Conservation (phyloP, 2,888 invertebrate species). For the Julus scanicus region DNA sequence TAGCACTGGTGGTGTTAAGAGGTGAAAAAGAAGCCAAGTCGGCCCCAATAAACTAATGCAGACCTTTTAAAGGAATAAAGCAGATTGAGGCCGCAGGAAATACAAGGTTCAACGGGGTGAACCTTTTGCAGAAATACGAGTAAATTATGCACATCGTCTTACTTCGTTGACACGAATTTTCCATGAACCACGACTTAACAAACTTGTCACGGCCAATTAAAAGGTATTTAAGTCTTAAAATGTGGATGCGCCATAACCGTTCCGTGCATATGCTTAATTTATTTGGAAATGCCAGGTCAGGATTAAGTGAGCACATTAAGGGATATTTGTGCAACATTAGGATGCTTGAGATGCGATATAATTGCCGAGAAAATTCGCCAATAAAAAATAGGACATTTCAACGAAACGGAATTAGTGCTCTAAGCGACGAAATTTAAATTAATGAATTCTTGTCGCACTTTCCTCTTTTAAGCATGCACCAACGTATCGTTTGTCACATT, state of each 20-base stretch:
- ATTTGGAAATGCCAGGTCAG: conserved; percentile 39
- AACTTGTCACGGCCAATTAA: conserved; percentile 42
- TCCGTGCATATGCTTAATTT: conserved; percentile 18
- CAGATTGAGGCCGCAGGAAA: neutral
- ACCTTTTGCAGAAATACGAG: conserved; percentile 23
- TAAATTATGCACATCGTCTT: conserved; percentile 18
- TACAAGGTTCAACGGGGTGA: neutral
- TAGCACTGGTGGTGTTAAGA: neutral
- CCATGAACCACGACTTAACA: neutral
- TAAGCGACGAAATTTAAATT: conserved; percentile 4
- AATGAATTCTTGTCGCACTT: neutral
- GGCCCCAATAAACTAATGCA: neutral
- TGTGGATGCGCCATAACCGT: conserved; percentile 34
- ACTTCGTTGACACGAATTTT: neutral
- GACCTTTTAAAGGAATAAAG: neutral
- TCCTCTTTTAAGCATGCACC: neutral
- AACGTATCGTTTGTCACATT: neutral
- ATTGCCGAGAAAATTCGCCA: neutral
- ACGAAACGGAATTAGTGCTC: neutral
- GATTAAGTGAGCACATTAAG: neutral
- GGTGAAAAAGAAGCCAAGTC: neutral
- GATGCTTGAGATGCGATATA: neutral
- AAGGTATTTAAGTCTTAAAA: conserved; percentile 39
- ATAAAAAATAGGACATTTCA: conserved; percentile 16
- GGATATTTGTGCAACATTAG: conserved; percentile 26